phyloP scores from a whole-genome alignment of 53 echinoderm and acorn worm species.

The Paelopatides confundens region DNA sequence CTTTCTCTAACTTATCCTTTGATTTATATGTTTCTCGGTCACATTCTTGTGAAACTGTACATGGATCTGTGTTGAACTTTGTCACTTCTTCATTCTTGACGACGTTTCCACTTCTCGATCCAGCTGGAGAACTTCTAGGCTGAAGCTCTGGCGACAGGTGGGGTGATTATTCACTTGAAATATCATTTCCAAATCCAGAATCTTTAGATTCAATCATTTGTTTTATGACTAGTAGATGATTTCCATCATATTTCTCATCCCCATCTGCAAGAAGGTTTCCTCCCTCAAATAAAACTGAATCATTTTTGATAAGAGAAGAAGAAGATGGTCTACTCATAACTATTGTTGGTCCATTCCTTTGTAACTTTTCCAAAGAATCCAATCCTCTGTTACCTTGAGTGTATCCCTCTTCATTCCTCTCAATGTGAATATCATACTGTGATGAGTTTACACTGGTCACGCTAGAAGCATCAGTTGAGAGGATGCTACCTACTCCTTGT shows the following conservation, averaged over 20 bases:
- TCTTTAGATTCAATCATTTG: constrained; percentile 95
- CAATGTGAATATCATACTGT: neutral
- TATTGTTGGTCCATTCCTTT: neutral
- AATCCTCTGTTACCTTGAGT: neutral
- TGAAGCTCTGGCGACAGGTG: constrained; percentile 69
- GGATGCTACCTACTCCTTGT: neutral
- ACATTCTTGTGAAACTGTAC: neutral
- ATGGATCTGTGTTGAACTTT: neutral
- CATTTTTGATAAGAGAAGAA: neutral
- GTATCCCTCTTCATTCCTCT: neutral
- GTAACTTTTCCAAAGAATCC: neutral
- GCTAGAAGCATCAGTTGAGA: neutral
- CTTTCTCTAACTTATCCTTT: neutral
- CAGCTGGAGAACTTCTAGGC: neutral
- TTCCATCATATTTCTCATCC: constrained; percentile 58
- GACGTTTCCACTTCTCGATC: neutral
- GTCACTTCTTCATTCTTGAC: neutral
- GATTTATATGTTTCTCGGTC: neutral
- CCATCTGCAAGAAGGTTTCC: neutral
- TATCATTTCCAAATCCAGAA: constrained; percentile 93
- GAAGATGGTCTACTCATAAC: constrained; percentile 17
- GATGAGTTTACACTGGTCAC: constrained; percentile 24
- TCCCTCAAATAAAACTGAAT: neutral
- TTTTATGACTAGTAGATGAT: constrained; percentile 83
- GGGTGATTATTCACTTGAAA: constrained; percentile 80